Base-by-base conservation (phyloP, 2,113 vertebrate genomes). In the Phalacrocorax brasilianus region DNA sequence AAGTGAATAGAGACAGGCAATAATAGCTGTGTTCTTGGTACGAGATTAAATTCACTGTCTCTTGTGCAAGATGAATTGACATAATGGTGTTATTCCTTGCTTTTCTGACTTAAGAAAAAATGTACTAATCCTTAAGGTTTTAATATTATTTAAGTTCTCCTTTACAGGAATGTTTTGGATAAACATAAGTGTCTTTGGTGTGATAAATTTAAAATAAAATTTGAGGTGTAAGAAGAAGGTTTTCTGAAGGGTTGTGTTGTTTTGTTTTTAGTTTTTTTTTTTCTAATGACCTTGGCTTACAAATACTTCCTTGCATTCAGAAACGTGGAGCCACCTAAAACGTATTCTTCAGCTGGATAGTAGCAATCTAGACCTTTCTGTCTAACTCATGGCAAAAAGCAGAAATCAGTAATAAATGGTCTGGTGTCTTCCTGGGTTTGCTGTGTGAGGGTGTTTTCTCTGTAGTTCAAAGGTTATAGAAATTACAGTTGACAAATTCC, bases 401-500 rank as follows among this genome's bases (percentile, higher is more conserved):
- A 77, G 85, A 79, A 30, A 44, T 97, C 42, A 18, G 5, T 38
- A 94, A 90, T 47, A 67, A 79, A 73, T 56, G 88, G 65, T 82
- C 76, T 35, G 81, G 58, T 50, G 59, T 70, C 84, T 89, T 93
- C 82, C 72, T 94, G 71, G 59, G 72, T 97, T 89, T 74, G 55
- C 82, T 80, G n/a, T 44, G 23, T 85, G 66, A 49, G 8, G 17
- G 91, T 85, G 70, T 95, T 91, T 96, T 91, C 89, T 89, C 84
- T 79, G 65, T 44, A 65, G 89, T 95, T 94, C 97, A 96, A 82
- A 96, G 95, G 94, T 82, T 81, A 68, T 56, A 58, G 92, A 89
- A 97, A 96, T 96, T 85, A 70, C 11, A 89, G 89, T 58, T 92
- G 93, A 94, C 94, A 94, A 97, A 97, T 93, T 91, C 89, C 85